phyloP scores from a whole-genome alignment of 2,797 vertebrate genomes.

The Channallabes apus region DNA sequence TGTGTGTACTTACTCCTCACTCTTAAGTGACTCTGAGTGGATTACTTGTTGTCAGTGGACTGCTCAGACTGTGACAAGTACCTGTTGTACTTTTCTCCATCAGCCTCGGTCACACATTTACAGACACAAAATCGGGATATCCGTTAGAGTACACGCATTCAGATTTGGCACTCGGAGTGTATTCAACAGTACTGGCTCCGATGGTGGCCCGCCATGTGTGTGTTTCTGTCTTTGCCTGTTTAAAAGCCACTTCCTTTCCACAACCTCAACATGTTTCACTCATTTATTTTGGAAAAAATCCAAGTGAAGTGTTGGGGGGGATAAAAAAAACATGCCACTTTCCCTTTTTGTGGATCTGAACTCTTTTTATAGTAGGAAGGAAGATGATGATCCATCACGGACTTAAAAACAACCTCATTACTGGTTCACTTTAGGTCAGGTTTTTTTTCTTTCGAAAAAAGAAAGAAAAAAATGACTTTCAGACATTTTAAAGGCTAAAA shows the following conservation, averaged over 20 bases:
- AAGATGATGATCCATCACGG: background rate
- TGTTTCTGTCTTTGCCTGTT: constrained; percentile 23
- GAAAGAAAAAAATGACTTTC: background rate
- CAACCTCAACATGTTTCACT: constrained; percentile 69
- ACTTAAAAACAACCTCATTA: background rate
- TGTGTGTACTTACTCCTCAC: constrained; percentile 8
- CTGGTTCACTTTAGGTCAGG: background rate
- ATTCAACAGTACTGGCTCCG: constrained; percentile 13
- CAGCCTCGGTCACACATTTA: constrained; percentile 18
- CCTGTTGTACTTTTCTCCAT: constrained; percentile 29
- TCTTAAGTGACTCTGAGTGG: constrained; percentile 28
- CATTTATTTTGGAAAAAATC: constrained; percentile 69
- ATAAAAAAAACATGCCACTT: constrained; percentile 65
- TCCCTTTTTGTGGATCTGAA: constrained; percentile 59
- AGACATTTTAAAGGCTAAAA: background rate
- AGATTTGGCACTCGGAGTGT: background rate
- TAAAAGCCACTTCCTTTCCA: constrained; percentile 63
- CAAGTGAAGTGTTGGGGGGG: constrained; percentile 42
- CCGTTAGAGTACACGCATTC: background rate
- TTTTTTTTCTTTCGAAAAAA: background rate
- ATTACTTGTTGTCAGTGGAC: constrained; percentile 20
- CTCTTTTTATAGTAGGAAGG: background rate
- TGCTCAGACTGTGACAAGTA: constrained; percentile 24
- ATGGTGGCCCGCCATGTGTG: constrained; percentile 27
- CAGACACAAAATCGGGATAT: background rate